Conservation (phyloP, 2,888 invertebrate species). For the Cephonodes hylas region DNA sequence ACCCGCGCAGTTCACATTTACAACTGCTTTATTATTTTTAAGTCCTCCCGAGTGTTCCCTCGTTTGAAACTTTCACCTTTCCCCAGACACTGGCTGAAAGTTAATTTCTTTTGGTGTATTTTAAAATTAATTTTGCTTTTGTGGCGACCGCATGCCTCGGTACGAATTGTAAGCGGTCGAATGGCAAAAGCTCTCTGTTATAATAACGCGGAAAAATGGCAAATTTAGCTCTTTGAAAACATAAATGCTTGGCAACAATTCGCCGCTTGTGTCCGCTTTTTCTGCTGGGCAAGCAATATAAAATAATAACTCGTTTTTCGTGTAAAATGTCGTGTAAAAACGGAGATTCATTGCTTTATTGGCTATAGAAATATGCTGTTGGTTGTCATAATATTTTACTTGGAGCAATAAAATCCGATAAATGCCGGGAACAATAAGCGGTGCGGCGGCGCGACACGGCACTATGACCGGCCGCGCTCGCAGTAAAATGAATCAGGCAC, state of each 20-base stretch:
- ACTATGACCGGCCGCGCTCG: conserved; percentile 16
- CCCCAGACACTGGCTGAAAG: conserved; percentile 62
- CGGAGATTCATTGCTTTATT: conserved; percentile 25
- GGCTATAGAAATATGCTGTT: conserved; percentile 41
- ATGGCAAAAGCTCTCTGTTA: conserved; percentile 68
- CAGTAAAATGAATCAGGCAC: conserved; percentile 33
- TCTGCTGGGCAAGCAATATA: background rate
- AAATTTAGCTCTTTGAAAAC: conserved; percentile 43
- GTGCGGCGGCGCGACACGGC: conserved; percentile 20
- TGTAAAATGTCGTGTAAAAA: background rate
- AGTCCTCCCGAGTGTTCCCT: conserved; percentile 68
- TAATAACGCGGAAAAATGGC: conserved; percentile 59
- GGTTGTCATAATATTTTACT: conserved; percentile 47
- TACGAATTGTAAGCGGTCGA: conserved; percentile 66
- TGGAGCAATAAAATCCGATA: conserved; percentile 45
- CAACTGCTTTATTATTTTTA: conserved; percentile 74
- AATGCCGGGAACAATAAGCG: conserved; percentile 42
- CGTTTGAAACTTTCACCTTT: conserved; percentile 70
- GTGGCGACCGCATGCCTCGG: conserved; percentile 68
- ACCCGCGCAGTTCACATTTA: conserved; percentile 46
- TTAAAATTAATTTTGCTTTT: conserved; percentile 80
- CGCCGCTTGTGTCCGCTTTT: background rate
- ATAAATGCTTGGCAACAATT: conserved; percentile 48
- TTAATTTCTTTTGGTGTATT: conserved; percentile 81
- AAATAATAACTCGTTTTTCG: conserved; percentile 9